Conservation (phyloP, 2,113 vertebrate genomes). For the Ictidomys tridecemlineatus region DNA sequence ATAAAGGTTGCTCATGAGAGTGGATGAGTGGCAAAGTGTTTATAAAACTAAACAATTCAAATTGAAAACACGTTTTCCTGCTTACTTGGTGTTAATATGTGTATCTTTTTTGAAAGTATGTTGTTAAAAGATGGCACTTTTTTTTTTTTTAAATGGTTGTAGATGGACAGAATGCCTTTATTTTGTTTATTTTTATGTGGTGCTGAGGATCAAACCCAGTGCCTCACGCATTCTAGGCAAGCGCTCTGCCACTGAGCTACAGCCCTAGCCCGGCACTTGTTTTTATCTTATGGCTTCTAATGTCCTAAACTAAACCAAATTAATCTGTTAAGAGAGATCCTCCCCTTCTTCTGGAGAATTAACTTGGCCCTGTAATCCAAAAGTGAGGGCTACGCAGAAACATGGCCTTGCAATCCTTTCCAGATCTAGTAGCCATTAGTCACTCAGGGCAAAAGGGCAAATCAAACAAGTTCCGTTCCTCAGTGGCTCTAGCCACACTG, state of each 20-base stretch:
- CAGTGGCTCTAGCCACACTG: fast-evolving
- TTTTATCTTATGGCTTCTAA: not conserved
- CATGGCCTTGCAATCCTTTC: not conserved
- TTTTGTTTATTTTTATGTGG: no score
- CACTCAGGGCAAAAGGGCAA: not conserved
- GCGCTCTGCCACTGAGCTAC: no score
- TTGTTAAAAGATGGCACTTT: not conserved
- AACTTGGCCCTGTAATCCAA: not conserved
- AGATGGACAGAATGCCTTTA: no score
- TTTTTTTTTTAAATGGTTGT: not conserved
- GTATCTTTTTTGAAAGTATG: not conserved
- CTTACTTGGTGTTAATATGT: not conserved
- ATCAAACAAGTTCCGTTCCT: not conserved
- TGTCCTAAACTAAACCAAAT: not conserved
- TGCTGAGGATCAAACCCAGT: no score
- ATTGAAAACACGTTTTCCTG: not conserved
- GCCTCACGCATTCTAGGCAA: no score
- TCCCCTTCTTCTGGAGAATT: not conserved
- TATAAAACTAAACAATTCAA: not conserved
- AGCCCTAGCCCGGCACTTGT: no score
- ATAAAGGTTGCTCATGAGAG: no score
- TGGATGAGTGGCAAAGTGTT: not conserved
- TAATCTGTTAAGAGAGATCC: not conserved
- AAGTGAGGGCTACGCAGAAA: not conserved
- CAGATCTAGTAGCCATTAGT: not conserved